A percentile compares a stretch with the other conserved stretches of the same genome.
phyloP scores from a whole-genome alignment of 2,797 vertebrate genomes.

The Tinamus major region DNA sequence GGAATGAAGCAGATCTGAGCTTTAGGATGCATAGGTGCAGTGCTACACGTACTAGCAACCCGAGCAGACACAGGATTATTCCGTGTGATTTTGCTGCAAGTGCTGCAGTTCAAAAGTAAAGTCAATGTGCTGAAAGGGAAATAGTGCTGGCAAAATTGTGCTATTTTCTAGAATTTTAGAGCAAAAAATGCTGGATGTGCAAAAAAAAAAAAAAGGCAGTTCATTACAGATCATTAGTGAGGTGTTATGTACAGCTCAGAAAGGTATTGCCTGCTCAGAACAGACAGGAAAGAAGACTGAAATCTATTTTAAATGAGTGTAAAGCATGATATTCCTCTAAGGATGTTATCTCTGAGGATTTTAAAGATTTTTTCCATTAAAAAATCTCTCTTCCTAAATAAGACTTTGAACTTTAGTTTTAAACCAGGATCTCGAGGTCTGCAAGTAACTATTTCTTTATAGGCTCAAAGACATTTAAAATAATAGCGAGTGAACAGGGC shows the following conservation, averaged over 20 bases:
- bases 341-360: constrained; percentile 62
- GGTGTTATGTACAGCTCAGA: constrained; percentile 69
- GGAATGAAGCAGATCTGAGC: constrained; percentile 26
- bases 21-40: background rate
- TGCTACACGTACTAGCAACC: background rate
- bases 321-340: constrained; percentile 67
- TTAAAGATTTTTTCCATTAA: constrained; percentile 65
- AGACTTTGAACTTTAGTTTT: constrained; percentile 67
- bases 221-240: constrained; percentile 78
- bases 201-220: constrained; percentile 67
- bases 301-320: constrained; percentile 70
- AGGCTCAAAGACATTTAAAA: constrained; percentile 53
- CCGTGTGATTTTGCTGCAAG: constrained; percentile 7
- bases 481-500: background rate
- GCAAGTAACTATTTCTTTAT: constrained; percentile 47
- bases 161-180: constrained; percentile 74
- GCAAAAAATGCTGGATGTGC: constrained; percentile 73
- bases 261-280: constrained; percentile 70
- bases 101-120: constrained; percentile 68
- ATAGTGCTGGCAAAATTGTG: constrained; percentile 61
- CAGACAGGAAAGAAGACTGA: constrained; percentile 56
- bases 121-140: constrained; percentile 59
- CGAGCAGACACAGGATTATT: background rate
- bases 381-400: constrained; percentile 67
- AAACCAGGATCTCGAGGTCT: constrained; percentile 51